Base-by-base conservation (phyloP, 2,888 invertebrate genomes). In the Rhaphigaster nebulosa region DNA sequence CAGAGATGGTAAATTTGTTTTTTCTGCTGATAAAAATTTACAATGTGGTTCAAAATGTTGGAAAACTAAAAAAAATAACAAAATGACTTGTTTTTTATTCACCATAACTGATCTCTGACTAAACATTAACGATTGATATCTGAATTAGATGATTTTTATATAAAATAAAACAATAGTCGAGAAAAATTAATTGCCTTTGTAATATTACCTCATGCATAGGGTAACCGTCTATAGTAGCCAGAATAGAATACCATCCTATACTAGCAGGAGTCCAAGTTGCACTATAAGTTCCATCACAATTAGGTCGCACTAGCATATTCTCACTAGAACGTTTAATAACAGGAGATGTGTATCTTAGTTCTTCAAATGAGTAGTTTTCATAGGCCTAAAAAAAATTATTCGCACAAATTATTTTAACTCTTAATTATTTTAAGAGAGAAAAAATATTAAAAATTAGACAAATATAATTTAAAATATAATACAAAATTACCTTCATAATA, bases 301-400 rank as follows among this genome's bases (percentile, higher is more conserved):
- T 96, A 20, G 96, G 95, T 90, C 96, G 94, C 38, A 98, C 97
- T 90, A 96, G 94, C 95, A 98, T 96, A 92, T 96, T 96, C 94
- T 98, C 98, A 93, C 96, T 96, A n/a, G 96, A 96, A 84, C 96
- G 94, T 90, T 96, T 96, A 29, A 96, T 94, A 0, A 95, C 95
- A 1, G 97, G 96, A 12, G 96, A 96, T 90, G 96, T 95, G 92
- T 95, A 96, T 56, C 99, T 96, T 80, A 99, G 94, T 94, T 99
- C 99, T 94, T 99, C 99, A 94, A 99, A 98, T 0, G 98, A 98
- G 93, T 97, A 98, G 93, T 97, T 97, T 93, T 97, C 97, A 94
- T 97, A 98, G 0, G 96, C 96, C 96, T 97, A 94, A 23, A 93
- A 93, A 65, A 52, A 87, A n/a, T 70, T 26, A 26, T 65, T 54